Base-by-base conservation (phyloP, 2,113 vertebrate species). In the Tychaedon coryphoeus region DNA sequence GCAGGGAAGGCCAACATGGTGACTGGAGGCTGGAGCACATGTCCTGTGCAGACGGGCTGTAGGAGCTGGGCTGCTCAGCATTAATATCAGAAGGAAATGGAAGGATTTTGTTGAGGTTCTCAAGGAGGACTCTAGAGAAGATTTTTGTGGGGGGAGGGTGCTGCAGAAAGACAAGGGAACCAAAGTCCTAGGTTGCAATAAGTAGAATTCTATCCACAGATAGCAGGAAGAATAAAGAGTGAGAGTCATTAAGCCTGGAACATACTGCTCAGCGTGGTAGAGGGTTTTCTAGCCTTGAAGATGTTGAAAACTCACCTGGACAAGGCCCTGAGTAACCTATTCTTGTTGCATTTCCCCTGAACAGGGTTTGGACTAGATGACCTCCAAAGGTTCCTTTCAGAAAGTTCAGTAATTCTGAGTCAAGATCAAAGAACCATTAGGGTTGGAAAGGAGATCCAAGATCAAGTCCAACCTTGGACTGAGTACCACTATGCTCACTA, bases 21-120 rank as follows among this genome's bases (percentile, higher is more conserved):
- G 26, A 12, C 20, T 2, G 3, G 26, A 10, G 54, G 10, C 45
- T 66, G 58, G 36, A 79, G n/a, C 40, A 9, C 3, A 1, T 2
- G 12, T 19, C 8, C n/a, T 58, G 28, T 38, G 43, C 0, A 0
- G 24, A 8, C 0, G 4, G 14, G 5, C 23, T 22, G 12, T 82
- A 34, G 31, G 12, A 67, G 19, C 38, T 62, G 38, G 24, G 9
- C 24, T 5, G 0, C 40, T 93, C 50, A 31, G 43, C 4, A 0
- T 28, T 77, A n/a, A 9, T 33, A 38, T 38, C 75, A 69, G 48
- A 75, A 83, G 14, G 25, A 77, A 83, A 70, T 76, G 19, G 5
- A 36, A 70, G 29, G 29, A n/a, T 74, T 82, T 58, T 86, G 8
- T 58, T 71, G 50, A 71, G 13, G 19, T 57, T 23, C 14, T 78